Percentiles rank a stretch among this genome's conserved stretches.
Evolutionary conservation across 1,140 invertebrate species (phyloP).

Genomic region (Meteorus sp.): DNA sequence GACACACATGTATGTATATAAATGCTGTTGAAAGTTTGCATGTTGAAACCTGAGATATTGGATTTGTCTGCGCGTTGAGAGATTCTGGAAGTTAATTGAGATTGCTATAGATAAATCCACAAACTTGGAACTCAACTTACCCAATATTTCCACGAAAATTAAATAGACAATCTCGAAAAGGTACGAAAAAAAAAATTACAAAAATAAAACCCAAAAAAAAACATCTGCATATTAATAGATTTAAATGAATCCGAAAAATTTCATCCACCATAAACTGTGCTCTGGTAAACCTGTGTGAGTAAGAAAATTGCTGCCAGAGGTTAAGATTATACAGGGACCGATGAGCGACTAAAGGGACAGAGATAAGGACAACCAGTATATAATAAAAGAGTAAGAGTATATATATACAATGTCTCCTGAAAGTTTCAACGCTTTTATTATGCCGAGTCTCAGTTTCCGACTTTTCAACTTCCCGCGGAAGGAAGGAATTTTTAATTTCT

Average conservation of each 20-base stretch:
- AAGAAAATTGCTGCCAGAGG: background rate
- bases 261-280: no score
- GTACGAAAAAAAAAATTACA: no score
- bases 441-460: conserved; percentile 23
- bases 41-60: background rate
- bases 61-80: background rate
- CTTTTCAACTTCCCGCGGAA: conserved; percentile 24
- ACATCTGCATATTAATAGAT: no score
- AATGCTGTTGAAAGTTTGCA: background rate
- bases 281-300: conserved; percentile 6
- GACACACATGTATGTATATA: no score
- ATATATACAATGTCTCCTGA: conserved; percentile 20
- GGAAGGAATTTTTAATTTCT: conserved; percentile 38
- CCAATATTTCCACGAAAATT: no score
- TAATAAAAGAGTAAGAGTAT: conserved; percentile 14
- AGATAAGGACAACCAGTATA: no score
- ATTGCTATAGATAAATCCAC: no score
- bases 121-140: background rate
- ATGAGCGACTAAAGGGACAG: conserved; percentile 22
- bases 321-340: conserved; percentile 22
- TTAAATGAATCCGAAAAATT: no score
- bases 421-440: conserved; percentile 34
- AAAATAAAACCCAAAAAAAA: no score
- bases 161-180: no score
- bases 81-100: background rate